Evolutionary conservation across 2,797 vertebrate genomes (phyloP).

Genomic region (Falco rusticolus): DNA sequence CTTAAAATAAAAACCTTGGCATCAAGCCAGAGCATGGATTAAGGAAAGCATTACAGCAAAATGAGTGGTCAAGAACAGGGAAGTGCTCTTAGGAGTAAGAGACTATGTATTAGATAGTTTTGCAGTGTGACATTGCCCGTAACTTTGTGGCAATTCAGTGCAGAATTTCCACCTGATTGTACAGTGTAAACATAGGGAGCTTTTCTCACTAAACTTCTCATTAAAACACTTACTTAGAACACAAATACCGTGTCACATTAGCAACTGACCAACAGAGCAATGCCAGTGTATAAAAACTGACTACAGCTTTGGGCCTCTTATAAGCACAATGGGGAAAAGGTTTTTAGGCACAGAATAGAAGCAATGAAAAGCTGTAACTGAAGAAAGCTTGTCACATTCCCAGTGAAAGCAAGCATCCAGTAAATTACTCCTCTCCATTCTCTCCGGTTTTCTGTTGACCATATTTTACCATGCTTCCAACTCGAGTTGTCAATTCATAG

Average conservation of each 20-base stretch:
- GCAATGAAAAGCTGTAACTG: not conserved
- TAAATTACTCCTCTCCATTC: not conserved
- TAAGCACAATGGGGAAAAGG: not conserved
- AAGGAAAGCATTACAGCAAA: constrained; percentile 3
- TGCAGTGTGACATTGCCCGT: not conserved
- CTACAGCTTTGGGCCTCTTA: not conserved
- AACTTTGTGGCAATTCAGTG: not conserved
- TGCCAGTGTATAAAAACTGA: not conserved
- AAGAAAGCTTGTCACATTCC: not conserved
- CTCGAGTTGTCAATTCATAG: constrained; percentile 4
- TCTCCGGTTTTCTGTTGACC: not conserved
- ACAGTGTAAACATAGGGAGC: not conserved
- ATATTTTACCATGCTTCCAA: not conserved
- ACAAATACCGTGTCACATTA: not conserved
- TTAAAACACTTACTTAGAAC: not conserved
- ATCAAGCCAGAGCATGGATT: not conserved
- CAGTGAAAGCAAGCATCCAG: not conserved
- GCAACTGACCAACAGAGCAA: not conserved
- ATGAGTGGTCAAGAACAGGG: not conserved
- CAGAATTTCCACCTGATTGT: not conserved
- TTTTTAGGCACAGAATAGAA: not conserved
- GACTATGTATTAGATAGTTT: not conserved
- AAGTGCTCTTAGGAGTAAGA: not conserved
- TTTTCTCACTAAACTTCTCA: not conserved
- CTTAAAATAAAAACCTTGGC: constrained; percentile 36